These are phyloP conservation scores for Stichodactyla mertensii DNA, from an alignment of 64 coral and sea anemone genomes.

Conservation along the genomic window DNA sequence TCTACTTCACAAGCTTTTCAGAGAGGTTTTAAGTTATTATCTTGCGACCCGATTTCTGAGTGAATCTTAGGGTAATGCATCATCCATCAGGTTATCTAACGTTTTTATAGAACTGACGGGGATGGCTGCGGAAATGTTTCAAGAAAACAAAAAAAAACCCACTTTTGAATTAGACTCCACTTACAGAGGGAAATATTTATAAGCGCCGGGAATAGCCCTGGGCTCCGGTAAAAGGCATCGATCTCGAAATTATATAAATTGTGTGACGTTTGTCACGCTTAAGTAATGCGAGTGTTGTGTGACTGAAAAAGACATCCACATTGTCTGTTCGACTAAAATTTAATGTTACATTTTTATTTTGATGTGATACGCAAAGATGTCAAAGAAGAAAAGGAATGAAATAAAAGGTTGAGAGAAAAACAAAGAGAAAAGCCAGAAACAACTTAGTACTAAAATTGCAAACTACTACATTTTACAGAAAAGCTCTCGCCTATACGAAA, in stretches of 20 bases:
- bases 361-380: too few relatives aligned
- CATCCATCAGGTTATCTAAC: conserved; percentile 4
- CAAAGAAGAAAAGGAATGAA: too few relatives aligned
- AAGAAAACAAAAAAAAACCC: neutral
- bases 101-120: neutral
- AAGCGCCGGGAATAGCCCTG: neutral
- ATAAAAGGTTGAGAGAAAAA: too few relatives aligned
- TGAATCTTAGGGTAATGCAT: neutral
- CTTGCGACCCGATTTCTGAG: neutral
- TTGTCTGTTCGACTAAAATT: neutral
- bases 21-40: neutral
- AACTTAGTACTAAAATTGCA: too few relatives aligned
- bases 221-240: neutral
- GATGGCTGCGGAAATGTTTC: neutral
- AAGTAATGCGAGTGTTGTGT: neutral
- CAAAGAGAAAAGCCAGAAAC: too few relatives aligned
- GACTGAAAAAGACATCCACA: neutral
- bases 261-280: neutral
- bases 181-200: neutral
- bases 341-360: neutral
- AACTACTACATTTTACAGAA: too few relatives aligned
- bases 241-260: neutral
- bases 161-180: neutral
- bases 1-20: conserved; percentile 11
- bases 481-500: too few relatives aligned